Evolutionary conservation across 2,797 vertebrate species (phyloP), one percentile per base, ranked within the genome.

Genomic region (Acanthurus lineatus): DNA sequence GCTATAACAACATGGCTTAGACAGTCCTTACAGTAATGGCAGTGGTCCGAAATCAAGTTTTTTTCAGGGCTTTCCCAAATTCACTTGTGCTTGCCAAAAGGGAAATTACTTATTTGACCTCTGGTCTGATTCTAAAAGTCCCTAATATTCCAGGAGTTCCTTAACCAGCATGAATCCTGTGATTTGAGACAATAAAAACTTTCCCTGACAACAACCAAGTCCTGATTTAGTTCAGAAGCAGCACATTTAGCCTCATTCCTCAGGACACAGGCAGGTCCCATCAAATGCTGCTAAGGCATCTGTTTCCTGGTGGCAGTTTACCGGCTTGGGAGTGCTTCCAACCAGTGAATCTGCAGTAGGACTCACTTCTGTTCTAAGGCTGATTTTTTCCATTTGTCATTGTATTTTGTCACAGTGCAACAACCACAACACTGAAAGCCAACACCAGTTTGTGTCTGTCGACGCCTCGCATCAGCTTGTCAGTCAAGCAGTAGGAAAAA

Each of bases 281-380:
- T 48, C 25, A 25, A 69, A 69, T 19, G 5, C 72, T 3, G 57
- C 42, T 57, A 60, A 58, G 45, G 65, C 85, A 84, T 86, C 84
- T 84, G 78, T 80, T 88, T 85, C 72, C 81, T 81, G 76, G 9
- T 15, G 40, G 74, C 44, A 5, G 80, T 81, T 77, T 69, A 56
- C 44, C 38, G 0, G 40, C 11, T 20, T 38, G 42, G 49, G 63
- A 73, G 42, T 25, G 32, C 76, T 77, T 77, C 78, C 80, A 83
- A 82, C 48, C 60, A 3, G 12, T 44, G 70, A 61, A 65, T 67
- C 40, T 73, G 51, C 16, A 65, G 69, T 56, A 45, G 15, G 44
- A 76, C 63, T 61, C 2, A 20, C 42, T 70, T 1, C 5, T 54
- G 52, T 65, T 67, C 22, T 48, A 8, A 5, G 40, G 20, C 11